These are phyloP conservation scores for Pachyrhynchus sulphureomaculatus DNA, from an alignment of 1,140 invertebrate species.

Conservation along the genomic window DNA sequence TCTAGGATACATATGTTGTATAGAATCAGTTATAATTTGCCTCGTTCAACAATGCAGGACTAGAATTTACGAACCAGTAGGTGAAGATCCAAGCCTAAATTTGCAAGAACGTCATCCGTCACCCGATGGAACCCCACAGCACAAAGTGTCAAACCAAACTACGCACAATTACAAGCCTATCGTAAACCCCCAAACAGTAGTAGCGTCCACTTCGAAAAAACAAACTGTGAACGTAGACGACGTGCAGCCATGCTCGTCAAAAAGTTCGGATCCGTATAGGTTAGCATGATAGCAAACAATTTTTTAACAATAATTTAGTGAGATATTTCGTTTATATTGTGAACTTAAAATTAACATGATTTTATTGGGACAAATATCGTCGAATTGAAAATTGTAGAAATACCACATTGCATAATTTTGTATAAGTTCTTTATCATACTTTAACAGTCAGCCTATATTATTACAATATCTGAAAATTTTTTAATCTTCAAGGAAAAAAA, in stretches of 20 bases:
- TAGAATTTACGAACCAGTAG: slow-evolving; percentile 47
- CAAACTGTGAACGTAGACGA: slow-evolving; percentile 46
- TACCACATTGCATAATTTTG: not conserved
- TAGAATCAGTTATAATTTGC: slow-evolving; percentile 47
- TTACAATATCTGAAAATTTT: no score
- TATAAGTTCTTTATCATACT: no score
- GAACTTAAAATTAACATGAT: slow-evolving; percentile 7
- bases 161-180: slow-evolving; percentile 51
- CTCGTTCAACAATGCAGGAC: slow-evolving; percentile 47
- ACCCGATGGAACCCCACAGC: slow-evolving; percentile 37
- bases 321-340: slow-evolving; percentile 23
- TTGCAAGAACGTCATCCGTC: slow-evolving; percentile 46
- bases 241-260: slow-evolving; percentile 51
- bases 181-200: slow-evolving; percentile 40
- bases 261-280: slow-evolving; percentile 43
- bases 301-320: slow-evolving; percentile 17
- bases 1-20: slow-evolving; percentile 48
- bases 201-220: slow-evolving; percentile 45
- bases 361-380: not conserved
- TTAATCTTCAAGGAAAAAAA: no score
- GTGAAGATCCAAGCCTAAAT: slow-evolving; percentile 48
- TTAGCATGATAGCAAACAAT: slow-evolving; percentile 41
- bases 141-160: slow-evolving; percentile 44
- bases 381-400: not conserved
- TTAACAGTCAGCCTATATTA: no score